A percentile compares a stretch with the other conserved stretches of the same genome.
Evolutionary conservation across 2,113 vertebrate genomes (phyloP).

Genomic region (Bolborhynchus lineola): DNA sequence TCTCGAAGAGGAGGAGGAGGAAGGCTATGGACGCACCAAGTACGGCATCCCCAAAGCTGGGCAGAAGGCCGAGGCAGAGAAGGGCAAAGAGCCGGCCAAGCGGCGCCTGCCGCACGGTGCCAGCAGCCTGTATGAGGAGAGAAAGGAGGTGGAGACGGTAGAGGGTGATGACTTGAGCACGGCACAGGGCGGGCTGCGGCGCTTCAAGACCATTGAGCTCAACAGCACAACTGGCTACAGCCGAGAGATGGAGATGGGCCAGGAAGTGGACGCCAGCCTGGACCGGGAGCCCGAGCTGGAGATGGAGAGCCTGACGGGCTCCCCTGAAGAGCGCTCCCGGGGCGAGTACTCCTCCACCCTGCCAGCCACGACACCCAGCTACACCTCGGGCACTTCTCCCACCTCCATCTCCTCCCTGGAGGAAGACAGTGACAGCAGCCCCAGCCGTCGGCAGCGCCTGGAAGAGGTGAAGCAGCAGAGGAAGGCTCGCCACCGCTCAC

Average conservation of each 20-base stretch:
- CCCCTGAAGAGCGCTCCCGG: slow-evolving; percentile 92
- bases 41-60: slow-evolving; percentile 75
- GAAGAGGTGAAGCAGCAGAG: slow-evolving; percentile 98
- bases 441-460: slow-evolving; percentile 91
- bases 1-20: slow-evolving; percentile 82
- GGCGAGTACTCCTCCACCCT: slow-evolving; percentile 96
- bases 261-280: slow-evolving; percentile 84
- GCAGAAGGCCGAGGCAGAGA: slow-evolving; percentile 81
- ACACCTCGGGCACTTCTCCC: slow-evolving; percentile 94
- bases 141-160: slow-evolving; percentile 70
- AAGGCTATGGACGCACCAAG: slow-evolving; percentile 69
- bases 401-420: slow-evolving; percentile 97
- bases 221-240: slow-evolving; percentile 91
- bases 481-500: slow-evolving; percentile 94
- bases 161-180: slow-evolving; percentile 81
- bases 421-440: slow-evolving; percentile 98
- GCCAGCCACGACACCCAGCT: slow-evolving; percentile 94
- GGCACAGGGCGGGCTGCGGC: slow-evolving; percentile 89
- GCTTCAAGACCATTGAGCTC: slow-evolving; percentile 97
- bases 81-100: slow-evolving; percentile 82
- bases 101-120: slow-evolving; percentile 84
- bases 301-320: slow-evolving; percentile 98
- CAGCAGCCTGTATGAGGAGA: slow-evolving; percentile 83
- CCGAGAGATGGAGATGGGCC: slow-evolving; percentile 86
- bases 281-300: slow-evolving; percentile 95